phyloP scores from a whole-genome alignment of 2,888 invertebrate species.

The Caenorhabditis sulstoni region DNA sequence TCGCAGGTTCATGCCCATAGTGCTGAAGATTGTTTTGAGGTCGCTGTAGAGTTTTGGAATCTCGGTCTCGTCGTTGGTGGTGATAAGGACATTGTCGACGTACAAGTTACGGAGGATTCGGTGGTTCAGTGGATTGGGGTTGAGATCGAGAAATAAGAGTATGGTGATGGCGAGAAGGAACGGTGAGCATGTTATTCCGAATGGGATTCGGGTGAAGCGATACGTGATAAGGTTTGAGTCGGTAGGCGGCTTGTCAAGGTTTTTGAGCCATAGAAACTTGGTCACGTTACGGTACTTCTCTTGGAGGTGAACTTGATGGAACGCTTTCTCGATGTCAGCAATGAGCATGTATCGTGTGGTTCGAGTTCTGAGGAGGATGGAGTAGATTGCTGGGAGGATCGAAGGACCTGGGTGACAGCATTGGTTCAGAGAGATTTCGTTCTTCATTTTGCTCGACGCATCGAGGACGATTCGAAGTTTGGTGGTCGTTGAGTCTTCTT shows the following conservation, averaged over 20 bases:
- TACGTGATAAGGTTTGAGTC: constrained; percentile 50
- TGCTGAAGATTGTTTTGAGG: constrained; percentile 26
- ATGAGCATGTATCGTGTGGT: constrained; percentile 21
- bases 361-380: constrained; percentile 54
- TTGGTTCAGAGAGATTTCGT: constrained; percentile 59
- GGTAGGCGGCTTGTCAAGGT: constrained; percentile 22
- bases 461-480: constrained; percentile 61
- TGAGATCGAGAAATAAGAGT: background rate
- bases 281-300: constrained; percentile 55
- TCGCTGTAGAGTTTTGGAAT: background rate
- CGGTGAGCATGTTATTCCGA: constrained; percentile 60
- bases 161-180: constrained; percentile 60
- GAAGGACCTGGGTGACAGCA: constrained; percentile 50
- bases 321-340: constrained; percentile 70
- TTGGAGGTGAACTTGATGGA: constrained; percentile 61
- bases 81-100: constrained; percentile 49
- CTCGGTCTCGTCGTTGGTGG: constrained; percentile 14
- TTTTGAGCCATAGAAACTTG: constrained; percentile 64
- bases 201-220: constrained; percentile 64
- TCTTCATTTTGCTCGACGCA: constrained; percentile 35
- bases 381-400: constrained; percentile 27
- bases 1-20: constrained; percentile 20
- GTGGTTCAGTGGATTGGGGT: background rate
- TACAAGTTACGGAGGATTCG: constrained; percentile 19
- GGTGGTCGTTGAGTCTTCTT: constrained; percentile 31